A percentile compares a stretch with the other conserved stretches of the same genome.
Conservation (phyloP, 2,888 invertebrate species). For the Aromia moschata region DNA sequence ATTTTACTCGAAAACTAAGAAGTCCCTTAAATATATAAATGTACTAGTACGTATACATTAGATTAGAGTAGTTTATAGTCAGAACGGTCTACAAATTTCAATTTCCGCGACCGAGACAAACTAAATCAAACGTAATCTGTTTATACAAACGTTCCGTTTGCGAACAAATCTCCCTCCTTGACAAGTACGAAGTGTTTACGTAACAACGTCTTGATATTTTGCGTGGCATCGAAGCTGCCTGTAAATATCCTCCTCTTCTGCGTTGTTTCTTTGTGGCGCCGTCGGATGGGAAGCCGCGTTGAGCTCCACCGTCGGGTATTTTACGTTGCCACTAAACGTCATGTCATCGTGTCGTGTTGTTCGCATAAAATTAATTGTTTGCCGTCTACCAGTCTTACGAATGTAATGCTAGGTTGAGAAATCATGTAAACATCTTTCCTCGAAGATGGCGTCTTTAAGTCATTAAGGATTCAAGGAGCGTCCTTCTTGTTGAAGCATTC, state of each 20-base stretch:
- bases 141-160: not conserved
- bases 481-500: too few species aligned
- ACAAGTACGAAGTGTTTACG: not conserved
- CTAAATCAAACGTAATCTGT: not conserved
- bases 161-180: not conserved
- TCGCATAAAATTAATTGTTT: constrained; percentile 9
- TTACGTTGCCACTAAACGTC: constrained; percentile 13
- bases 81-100: not conserved
- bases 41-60: too few species aligned
- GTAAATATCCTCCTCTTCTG: constrained; percentile 17
- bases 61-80: too few species aligned
- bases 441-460: too few species aligned
- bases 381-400: constrained; percentile 12
- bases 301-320: constrained; percentile 7
- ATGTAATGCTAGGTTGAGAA: constrained; percentile 1
- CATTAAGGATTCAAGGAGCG: too few species aligned
- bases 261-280: constrained; percentile 9
- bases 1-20: too few species aligned
- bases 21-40: too few species aligned
- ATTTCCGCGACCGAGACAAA: not conserved
- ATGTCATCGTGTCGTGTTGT: constrained; percentile 7
- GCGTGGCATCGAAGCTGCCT: constrained; percentile 10
- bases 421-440: not conserved
- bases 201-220: constrained; percentile 14
- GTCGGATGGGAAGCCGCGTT: not conserved